Conservation (phyloP, 2,888 invertebrate genomes). For the Litoditis marina region DNA sequence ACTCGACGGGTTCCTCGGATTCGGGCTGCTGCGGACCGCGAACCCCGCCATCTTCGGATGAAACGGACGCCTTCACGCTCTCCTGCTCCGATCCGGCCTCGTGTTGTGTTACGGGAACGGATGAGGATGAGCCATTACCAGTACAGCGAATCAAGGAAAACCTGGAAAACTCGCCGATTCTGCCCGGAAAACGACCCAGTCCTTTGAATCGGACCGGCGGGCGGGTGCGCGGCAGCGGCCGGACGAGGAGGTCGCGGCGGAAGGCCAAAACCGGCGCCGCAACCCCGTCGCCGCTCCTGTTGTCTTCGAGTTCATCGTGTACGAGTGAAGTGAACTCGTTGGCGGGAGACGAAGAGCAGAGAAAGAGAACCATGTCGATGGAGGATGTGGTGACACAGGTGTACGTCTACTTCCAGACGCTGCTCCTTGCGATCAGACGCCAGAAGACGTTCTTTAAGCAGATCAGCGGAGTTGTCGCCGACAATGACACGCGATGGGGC, state of each 20-base stretch:
- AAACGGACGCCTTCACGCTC: not conserved
- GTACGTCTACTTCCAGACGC: conserved; percentile 36
- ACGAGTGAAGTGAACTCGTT: conserved; percentile 7
- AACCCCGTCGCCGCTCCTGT: not conserved
- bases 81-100: conserved; percentile 1
- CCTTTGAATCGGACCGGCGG: not conserved
- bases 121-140: conserved; percentile 18
- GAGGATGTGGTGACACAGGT: conserved; percentile 28
- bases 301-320: conserved; percentile 3
- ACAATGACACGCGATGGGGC: conserved; percentile 33
- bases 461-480: conserved; percentile 22
- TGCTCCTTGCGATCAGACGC: conserved; percentile 22
- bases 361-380: not conserved
- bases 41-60: not conserved
- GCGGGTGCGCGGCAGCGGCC: not conserved
- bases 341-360: not conserved
- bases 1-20: conserved; percentile 13
- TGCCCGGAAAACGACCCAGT: too few relatives aligned
- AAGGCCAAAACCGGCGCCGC: not conserved
- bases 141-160: too few relatives aligned
- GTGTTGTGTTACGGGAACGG: conserved; percentile 8
- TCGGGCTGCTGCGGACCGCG: conserved; percentile 9
- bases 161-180: too few relatives aligned
- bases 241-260: not conserved
- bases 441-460: conserved; percentile 27